Base-by-base conservation (phyloP, 2,888 invertebrate genomes). In the Scotopteryx bipunctaria region DNA sequence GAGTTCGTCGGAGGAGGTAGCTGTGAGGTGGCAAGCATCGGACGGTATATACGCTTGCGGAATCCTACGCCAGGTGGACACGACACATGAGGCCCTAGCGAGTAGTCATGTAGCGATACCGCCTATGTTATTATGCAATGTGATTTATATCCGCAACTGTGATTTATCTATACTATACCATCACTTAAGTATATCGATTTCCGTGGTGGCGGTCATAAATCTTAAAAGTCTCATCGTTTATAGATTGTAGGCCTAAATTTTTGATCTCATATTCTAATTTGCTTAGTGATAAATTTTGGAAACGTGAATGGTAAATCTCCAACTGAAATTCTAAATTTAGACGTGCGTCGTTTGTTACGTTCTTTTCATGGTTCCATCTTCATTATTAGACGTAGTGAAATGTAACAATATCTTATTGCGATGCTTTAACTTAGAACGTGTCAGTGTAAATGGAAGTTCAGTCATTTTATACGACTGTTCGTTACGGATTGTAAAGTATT, bases 261-360 rank as follows among this genome's bases (percentile, higher is more conserved):
- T 87, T 90, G 90, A 90, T 90, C 90, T 90, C 90, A 90, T 89
- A 88, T 86, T 89, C 89, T 90, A 83, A 89, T 90, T 89, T 89
- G 89, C 88, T 88, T 88, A 90, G 89, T 86, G 83, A 83, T 88
- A 86, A 81, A 76, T 79, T 85, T 87, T 78, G 84, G 83, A 81
- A 83, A 80, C 72, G 78, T 81, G 78, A 83, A 81, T 79, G 81
- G 81, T 82, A 79, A 82, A 81, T 81, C 78, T 81, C 79, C 80
- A 78, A 81, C 67, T 76, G 72, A 88, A 88, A 88, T 87, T 88
- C 87, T 84, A 88, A 89, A 87, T 88, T 84, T 73, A 73, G 73
- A 81, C 73, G 76, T 79, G 80, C 70, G 75, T 81, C 76, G 71
- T 78, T 86, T 81, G 66, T 86, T 29, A 29, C 21, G 33, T 19